Base-by-base conservation (phyloP, 1,140 invertebrate genomes). In the Rhyacophila brunnea region DNA sequence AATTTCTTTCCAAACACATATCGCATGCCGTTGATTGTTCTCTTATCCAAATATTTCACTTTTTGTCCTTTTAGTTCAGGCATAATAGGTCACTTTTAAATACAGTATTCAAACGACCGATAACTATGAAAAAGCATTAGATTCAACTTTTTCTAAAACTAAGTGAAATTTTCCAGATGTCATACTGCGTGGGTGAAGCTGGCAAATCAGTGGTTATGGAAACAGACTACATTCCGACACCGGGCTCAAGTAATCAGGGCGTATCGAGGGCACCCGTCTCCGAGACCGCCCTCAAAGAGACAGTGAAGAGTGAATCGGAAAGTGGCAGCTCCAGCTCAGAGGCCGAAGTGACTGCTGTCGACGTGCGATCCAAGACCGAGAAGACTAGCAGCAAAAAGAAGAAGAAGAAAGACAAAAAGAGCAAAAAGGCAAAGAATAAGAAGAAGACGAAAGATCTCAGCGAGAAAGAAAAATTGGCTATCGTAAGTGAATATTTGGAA, bases 161-260 rank as follows among this genome's bases (percentile, higher is more conserved):
- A n/a, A n/a, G n/a, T n/a, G n/a, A n/a, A n/a, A n/a, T n/a, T 65
- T 72, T 74, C n/a, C 63, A 85, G 81, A 89, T 91, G 79, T 92
- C 90, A 0, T 93, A 92, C 68, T 93, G 91, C 63, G 90, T 93
- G 19, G 94, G 95, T 2, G 88, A 91, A 69, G 80, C 87, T 6
- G 91, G 91, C 11, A 87, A 85, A 47, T 70, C 74, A 0, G 71
- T 74, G 6, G 70, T 74, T 5, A 38, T 74, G 9, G 75, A 75
- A 2, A 36, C 53, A 7, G 57, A 69, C 1, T 66, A 59, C 47
- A 13, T 42, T 43, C n/a, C 42, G 38, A n/a, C 36, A 4, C 7
- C 46, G 6, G 34, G 46, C 5, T n/a, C 15, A 28, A 23, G 52
- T 57, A 17, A 36, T 53, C 15, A 43, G 72, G 20, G 68, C 42